These are phyloP conservation scores for Drosophila novamexicana DNA, from an alignment of 1,140 invertebrate genomes.

Conservation along the genomic window DNA sequence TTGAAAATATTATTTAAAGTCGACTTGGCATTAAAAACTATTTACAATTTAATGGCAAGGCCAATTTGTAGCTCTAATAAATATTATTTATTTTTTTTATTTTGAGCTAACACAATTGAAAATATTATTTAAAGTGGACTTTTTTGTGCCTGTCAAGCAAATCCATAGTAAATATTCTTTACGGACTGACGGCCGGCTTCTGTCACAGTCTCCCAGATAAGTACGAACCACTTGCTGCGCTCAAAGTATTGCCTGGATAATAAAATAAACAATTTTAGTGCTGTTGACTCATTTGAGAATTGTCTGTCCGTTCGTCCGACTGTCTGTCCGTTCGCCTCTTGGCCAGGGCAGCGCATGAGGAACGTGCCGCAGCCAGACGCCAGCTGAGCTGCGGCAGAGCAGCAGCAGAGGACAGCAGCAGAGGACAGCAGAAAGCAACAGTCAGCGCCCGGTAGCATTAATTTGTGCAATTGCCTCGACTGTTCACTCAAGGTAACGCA, in stretches of 20 bases:
- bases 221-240: conserved; percentile 27
- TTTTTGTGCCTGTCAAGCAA: too few relatives aligned
- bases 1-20: too few relatives aligned
- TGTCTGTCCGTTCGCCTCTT: conserved; percentile 44
- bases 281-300: conserved; percentile 84
- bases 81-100: too few relatives aligned
- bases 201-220: not conserved
- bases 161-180: not conserved
- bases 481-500: conserved; percentile 37
- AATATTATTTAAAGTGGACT: too few relatives aligned
- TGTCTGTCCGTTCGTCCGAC: conserved; percentile 43
- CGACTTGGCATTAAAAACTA: too few relatives aligned
- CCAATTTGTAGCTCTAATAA: too few relatives aligned
- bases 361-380: conserved; percentile 19
- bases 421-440: conserved; percentile 49
- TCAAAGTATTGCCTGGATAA: conserved; percentile 56
- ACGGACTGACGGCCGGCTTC: not conserved
- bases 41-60: too few relatives aligned
- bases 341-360: conserved; percentile 38
- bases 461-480: conserved; percentile 74
- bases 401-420: conserved; percentile 7
- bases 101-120: too few relatives aligned
- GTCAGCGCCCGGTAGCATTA: conserved; percentile 72
- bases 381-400: not conserved
- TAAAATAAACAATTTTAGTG: conserved; percentile 83